These are phyloP conservation scores for Oscheius sp. DNA, from an alignment of 2,888 invertebrate species.

Conservation along the genomic window DNA sequence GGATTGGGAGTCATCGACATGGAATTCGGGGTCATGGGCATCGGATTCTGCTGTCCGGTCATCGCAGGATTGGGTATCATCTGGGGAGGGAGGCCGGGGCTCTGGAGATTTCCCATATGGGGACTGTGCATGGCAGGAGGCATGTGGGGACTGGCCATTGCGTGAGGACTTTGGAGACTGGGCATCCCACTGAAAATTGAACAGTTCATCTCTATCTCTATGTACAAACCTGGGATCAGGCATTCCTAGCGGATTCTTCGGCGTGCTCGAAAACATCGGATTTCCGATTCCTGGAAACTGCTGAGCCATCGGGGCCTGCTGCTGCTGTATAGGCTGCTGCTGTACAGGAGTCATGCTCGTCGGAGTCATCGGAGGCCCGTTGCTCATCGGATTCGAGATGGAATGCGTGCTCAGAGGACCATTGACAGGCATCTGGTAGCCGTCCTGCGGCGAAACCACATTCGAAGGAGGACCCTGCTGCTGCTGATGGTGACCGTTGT, in stretches of 20 bases:
- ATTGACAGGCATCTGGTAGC: constrained; percentile 26
- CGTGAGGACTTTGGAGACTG: constrained; percentile 21
- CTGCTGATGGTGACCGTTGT: background rate
- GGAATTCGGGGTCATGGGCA: background rate
- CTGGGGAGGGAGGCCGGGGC: constrained; percentile 12
- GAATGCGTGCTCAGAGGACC: constrained; percentile 26
- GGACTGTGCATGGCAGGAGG: constrained; percentile 16
- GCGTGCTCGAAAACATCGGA: constrained; percentile 10
- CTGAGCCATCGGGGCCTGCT: background rate
- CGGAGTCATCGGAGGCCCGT: constrained; percentile 23
- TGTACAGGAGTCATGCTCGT: background rate
- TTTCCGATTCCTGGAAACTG: constrained; percentile 14
- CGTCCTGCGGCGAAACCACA: constrained; percentile 25
- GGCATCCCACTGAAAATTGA: background rate
- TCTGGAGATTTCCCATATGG: constrained; percentile 17
- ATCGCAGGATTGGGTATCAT: background rate
- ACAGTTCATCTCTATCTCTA: background rate
- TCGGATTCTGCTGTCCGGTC: background rate
- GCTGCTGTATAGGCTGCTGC: background rate
- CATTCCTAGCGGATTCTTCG: constrained; percentile 15
- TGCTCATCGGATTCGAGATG: constrained; percentile 29
- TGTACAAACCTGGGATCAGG: background rate
- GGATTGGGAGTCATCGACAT: background rate
- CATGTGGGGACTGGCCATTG: constrained; percentile 13
- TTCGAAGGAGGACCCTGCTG: constrained; percentile 12